phyloP scores from a whole-genome alignment of 2,888 invertebrate species.

The Cenopis cana region DNA sequence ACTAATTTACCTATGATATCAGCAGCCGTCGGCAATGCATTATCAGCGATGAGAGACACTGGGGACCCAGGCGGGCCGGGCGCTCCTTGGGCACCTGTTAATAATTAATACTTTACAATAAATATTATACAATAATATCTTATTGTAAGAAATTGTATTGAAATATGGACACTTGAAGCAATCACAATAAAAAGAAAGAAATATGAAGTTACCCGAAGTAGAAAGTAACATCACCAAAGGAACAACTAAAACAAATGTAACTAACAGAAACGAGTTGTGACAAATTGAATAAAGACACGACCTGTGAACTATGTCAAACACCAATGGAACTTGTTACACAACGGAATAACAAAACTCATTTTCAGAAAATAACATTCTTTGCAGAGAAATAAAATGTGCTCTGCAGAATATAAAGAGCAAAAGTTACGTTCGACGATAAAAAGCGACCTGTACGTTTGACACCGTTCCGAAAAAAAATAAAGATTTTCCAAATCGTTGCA shows the following conservation, averaged over 20 bases:
- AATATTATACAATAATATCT: not conserved
- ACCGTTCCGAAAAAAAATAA: constrained; percentile 71
- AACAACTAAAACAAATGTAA: constrained; percentile 12
- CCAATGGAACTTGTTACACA: constrained; percentile 35
- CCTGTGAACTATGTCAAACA: constrained; percentile 37
- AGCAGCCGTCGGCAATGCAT: constrained; percentile 63
- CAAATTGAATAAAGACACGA: constrained; percentile 42
- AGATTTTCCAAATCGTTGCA: constrained; percentile 80
- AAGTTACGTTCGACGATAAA: constrained; percentile 63
- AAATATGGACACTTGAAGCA: too few species aligned
- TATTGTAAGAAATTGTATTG: too few species aligned
- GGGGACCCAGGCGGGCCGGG: constrained; percentile 72
- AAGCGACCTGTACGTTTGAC: constrained; percentile 60
- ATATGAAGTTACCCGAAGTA: not conserved
- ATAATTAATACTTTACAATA: constrained; percentile 39
- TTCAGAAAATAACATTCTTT: constrained; percentile 42
- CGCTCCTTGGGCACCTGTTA: constrained; percentile 67
- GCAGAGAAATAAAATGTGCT: constrained; percentile 62
- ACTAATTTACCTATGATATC: constrained; percentile 58
- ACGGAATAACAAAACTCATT: constrained; percentile 43
- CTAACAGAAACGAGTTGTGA: constrained; percentile 24
- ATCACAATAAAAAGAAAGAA: not conserved
- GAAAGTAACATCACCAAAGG: constrained; percentile 4
- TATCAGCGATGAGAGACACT: constrained; percentile 59
- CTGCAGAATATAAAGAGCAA: constrained; percentile 33